Conservation (phyloP, 2,888 invertebrate species). For the Apantesis nais region DNA sequence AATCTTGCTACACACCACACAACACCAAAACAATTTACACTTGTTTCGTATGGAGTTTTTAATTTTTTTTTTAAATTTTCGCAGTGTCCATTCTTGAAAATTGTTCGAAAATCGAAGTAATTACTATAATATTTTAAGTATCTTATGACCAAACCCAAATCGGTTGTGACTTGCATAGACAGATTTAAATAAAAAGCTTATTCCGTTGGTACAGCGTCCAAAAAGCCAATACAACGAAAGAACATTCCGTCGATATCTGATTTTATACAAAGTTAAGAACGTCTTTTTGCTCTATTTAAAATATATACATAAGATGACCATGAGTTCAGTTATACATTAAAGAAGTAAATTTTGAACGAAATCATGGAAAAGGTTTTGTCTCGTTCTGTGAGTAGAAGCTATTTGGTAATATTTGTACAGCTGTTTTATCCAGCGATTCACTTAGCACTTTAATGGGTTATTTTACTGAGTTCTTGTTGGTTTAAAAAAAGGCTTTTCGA, state of each 20-base stretch:
- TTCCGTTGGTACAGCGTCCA: slow-evolving; percentile 49
- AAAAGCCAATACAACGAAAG: slow-evolving; percentile 38
- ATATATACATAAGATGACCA: slow-evolving; percentile 1
- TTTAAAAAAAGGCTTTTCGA: slow-evolving; percentile 19
- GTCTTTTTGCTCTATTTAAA: slow-evolving; percentile 23
- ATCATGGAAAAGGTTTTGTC: slow-evolving; percentile 33
- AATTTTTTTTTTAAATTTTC: slow-evolving; percentile 24
- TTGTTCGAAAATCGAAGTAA: slow-evolving; percentile 39
- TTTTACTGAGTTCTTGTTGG: slow-evolving; percentile 33
- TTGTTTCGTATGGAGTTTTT: slow-evolving; percentile 22
- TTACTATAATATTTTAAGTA: slow-evolving; percentile 48
- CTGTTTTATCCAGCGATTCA: slow-evolving; percentile 59
- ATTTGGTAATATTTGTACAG: slow-evolving; percentile 57
- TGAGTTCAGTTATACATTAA: slow-evolving; percentile 27
- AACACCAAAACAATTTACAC: slow-evolving; percentile 25
- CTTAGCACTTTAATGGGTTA: slow-evolving; percentile 62
- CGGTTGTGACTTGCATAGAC: slow-evolving; percentile 52
- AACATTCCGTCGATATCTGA: slow-evolving; percentile 41
- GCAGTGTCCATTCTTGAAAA: slow-evolving; percentile 38
- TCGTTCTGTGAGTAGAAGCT: slow-evolving; percentile 42
- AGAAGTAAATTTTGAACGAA: slow-evolving; percentile 3
- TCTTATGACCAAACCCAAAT: slow-evolving; percentile 52
- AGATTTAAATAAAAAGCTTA: slow-evolving; percentile 53
- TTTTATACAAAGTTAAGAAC: slow-evolving; percentile 32
- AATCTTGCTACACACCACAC: slow-evolving; percentile 28